These are phyloP conservation scores for Vireo altiloquus DNA, from an alignment of 2,113 vertebrate species.

Conservation along the genomic window DNA sequence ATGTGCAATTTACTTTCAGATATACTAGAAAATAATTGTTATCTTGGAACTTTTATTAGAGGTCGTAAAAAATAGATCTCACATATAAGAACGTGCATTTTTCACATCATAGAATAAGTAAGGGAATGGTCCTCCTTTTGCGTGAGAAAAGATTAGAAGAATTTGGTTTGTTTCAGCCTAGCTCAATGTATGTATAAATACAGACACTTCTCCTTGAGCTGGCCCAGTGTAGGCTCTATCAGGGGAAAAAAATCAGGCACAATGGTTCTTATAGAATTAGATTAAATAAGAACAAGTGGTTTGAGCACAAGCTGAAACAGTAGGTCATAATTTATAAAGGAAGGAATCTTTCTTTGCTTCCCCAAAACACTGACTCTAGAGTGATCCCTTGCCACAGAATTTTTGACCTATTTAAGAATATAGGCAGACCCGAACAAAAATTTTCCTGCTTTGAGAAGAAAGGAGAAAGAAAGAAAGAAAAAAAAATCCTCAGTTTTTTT, in stretches of 20 bases:
- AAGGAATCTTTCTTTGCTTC: neutral
- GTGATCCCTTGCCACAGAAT: neutral
- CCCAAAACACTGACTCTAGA: neutral
- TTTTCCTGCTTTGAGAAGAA: neutral
- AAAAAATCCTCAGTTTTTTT: neutral
- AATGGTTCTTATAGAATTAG: neutral
- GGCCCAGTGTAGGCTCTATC: neutral
- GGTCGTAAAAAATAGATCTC: neutral
- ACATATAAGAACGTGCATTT: neutral
- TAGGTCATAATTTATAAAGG: neutral
- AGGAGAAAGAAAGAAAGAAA: neutral
- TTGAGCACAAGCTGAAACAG: neutral
- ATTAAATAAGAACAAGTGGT: neutral
- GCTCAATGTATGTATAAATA: neutral
- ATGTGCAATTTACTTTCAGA: neutral
- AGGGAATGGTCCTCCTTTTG: neutral
- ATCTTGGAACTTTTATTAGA: neutral
- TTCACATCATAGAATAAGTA: neutral
- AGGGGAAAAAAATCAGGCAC: fast-evolving
- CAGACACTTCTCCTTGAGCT: neutral
- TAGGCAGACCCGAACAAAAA: neutral
- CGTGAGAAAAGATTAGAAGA: neutral
- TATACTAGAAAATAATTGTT: neutral
- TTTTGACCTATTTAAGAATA: neutral
- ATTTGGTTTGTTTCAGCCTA: neutral